A percentile compares a stretch with the other conserved stretches of the same genome.
These are phyloP conservation scores for Diadumene lineata DNA, from an alignment of 92 coral and sea anemone species.

Conservation along the genomic window DNA sequence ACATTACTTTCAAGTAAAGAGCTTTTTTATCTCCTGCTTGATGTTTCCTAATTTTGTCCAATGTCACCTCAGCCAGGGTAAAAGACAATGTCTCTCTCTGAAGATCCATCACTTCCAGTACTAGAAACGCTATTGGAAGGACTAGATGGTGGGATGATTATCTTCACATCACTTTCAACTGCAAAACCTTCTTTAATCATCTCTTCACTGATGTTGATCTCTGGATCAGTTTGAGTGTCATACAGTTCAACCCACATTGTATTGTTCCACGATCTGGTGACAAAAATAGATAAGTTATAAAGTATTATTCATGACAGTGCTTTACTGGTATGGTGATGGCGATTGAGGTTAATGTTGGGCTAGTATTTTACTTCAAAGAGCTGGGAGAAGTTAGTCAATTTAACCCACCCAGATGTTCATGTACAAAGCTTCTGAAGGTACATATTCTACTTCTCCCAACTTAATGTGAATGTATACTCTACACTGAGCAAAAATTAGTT, in stretches of 20 bases:
- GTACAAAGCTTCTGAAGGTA: too few species aligned
- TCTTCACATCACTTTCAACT: conserved; percentile 3
- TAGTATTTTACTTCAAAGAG: too few species aligned
- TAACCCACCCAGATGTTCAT: too few species aligned
- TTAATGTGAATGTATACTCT: too few species aligned
- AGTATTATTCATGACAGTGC: neutral
- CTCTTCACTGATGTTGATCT: conserved; percentile 69
- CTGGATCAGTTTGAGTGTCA: conserved; percentile 64
- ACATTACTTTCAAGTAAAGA: too few species aligned
- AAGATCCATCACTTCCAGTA: conserved; percentile 5
- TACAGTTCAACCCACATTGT: conserved; percentile 77
- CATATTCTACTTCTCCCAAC: too few species aligned
- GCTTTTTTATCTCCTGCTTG: too few species aligned
- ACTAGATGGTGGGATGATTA: conserved; percentile 6
- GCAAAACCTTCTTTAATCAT: conserved; percentile 78
- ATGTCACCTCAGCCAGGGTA: conserved; percentile 9
- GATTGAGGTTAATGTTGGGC: neutral
- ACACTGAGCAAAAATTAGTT: too few species aligned
- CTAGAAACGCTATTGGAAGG: neutral
- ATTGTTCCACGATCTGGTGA: conserved; percentile 62
- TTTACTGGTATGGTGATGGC: neutral
- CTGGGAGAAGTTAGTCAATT: too few species aligned
- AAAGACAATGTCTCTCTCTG: conserved; percentile 20
- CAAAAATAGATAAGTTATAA: neutral
- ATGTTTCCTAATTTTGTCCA: too few species aligned